Conservation (phyloP, 2,797 vertebrate genomes). For the Alauda arvensis region DNA sequence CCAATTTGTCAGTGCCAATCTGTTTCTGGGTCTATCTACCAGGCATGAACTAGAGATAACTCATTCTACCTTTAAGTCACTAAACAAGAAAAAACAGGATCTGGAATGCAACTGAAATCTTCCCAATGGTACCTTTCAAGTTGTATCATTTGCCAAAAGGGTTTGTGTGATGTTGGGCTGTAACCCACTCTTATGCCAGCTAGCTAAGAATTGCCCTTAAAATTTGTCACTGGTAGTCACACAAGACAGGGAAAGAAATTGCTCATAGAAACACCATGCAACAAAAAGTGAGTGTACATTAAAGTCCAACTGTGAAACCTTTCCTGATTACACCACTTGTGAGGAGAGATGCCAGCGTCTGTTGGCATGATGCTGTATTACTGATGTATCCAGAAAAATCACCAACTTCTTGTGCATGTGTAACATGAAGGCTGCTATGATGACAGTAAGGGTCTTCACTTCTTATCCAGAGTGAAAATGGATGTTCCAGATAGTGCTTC, state of each 20-base stretch:
- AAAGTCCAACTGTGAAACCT: background rate
- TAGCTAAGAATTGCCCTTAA: background rate
- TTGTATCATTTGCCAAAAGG: background rate
- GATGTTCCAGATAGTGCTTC: background rate
- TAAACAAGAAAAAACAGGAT: background rate
- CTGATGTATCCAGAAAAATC: background rate
- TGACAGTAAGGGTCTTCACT: background rate
- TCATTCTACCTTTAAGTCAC: background rate
- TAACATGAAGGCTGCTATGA: background rate
- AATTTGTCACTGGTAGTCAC: background rate
- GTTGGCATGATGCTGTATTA: background rate
- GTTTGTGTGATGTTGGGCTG: background rate
- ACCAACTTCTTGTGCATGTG: accelerated
- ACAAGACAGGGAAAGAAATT: background rate
- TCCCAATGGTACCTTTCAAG: background rate
- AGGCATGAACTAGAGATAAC: background rate
- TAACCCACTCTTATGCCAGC: background rate
- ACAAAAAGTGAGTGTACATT: background rate
- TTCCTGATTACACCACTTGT: background rate
- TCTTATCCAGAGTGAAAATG: background rate
- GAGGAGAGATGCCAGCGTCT: background rate
- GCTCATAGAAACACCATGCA: background rate
- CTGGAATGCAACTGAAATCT: background rate
- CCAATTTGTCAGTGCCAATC: background rate
- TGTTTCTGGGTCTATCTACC: background rate